phyloP scores from a whole-genome alignment of 2,797 vertebrate genomes.

The Rhodeus uyekii region DNA sequence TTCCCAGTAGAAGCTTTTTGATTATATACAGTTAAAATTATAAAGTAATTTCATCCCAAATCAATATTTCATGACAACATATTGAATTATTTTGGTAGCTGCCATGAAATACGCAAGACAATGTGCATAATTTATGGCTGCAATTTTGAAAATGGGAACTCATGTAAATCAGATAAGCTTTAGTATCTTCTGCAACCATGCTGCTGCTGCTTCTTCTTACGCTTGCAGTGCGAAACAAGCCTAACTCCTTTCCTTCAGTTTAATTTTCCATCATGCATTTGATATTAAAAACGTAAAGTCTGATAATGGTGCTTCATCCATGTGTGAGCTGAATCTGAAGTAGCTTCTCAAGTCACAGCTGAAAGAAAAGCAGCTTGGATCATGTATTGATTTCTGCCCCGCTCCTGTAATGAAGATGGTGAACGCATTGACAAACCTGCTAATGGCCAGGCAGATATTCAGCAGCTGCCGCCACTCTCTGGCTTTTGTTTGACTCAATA shows the following conservation, averaged over 20 bases:
- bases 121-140: background rate
- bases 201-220: background rate
- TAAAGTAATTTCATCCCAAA: background rate
- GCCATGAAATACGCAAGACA: background rate
- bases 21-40: background rate
- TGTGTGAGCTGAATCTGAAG: conserved; percentile 51
- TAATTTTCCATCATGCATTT: conserved; percentile 14
- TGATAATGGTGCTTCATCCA: conserved; percentile 50
- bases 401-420: conserved; percentile 55
- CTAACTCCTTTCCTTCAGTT: background rate
- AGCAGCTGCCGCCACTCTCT: conserved; percentile 53
- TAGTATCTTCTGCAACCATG: background rate
- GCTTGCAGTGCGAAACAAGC: background rate
- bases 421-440: conserved; percentile 53
- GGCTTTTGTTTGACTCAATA: conserved; percentile 47
- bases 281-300: conserved; percentile 46
- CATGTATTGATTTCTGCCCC: conserved; percentile 53
- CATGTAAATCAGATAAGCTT: background rate
- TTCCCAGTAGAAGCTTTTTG: background rate
- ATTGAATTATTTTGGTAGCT: background rate
- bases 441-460: conserved; percentile 50
- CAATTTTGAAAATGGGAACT: background rate
- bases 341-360: conserved; percentile 46
- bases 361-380: conserved; percentile 51
- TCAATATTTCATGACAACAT: background rate